phyloP scores from a whole-genome alignment of 2,797 vertebrate species.

The Agapornis canus region DNA sequence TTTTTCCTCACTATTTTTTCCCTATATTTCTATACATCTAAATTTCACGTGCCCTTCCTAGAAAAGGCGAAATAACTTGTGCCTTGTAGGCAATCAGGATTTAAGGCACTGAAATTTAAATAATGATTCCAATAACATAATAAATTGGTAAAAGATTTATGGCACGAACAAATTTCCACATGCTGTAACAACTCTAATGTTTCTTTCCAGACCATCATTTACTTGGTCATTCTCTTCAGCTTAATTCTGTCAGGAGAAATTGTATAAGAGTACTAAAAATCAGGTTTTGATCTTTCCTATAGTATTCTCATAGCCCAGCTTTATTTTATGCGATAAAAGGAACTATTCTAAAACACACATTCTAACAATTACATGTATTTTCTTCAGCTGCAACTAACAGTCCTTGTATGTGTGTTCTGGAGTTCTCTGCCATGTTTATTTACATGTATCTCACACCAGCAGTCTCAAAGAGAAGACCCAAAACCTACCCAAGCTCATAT shows the following conservation, averaged over 20 bases:
- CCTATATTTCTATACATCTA: constrained; percentile 5
- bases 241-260: not conserved
- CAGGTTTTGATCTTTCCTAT: not conserved
- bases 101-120: not conserved
- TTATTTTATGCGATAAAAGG: not conserved
- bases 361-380: not conserved
- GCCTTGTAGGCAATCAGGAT: not conserved
- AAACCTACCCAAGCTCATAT: not conserved
- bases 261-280: not conserved
- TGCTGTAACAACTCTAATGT: not conserved
- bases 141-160: not conserved
- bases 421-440: not conserved
- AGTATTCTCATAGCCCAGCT: not conserved
- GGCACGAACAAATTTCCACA: not conserved
- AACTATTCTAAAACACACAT: not conserved
- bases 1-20: not conserved
- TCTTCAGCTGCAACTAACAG: not conserved
- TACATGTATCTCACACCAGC: not conserved
- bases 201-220: not conserved
- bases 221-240: not conserved
- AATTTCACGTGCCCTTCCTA: constrained; percentile 3
- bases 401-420: not conserved
- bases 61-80: not conserved
- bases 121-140: not conserved
- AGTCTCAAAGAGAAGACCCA: not conserved